Evolutionary conservation across 1,140 invertebrate species (phyloP).

Genomic region (Periplaneta americana): DNA sequence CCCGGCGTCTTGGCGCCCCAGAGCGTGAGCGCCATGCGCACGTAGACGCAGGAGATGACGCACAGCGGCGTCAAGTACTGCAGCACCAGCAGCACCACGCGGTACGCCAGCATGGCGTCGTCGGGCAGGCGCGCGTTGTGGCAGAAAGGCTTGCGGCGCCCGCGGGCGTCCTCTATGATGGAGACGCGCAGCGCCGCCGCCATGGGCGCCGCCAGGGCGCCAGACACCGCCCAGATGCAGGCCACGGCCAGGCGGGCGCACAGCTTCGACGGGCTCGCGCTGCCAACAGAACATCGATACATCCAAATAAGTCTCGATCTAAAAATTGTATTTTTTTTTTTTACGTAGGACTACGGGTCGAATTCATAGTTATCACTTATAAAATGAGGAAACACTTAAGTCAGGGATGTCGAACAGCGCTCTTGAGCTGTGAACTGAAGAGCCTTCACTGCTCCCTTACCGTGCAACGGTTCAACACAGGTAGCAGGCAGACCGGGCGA

Average conservation of each 20-base stretch:
- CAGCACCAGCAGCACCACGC: slow-evolving; percentile 46
- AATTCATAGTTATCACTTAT: no score
- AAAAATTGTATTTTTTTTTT: no score
- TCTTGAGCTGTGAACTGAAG: no score
- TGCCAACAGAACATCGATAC: no score
- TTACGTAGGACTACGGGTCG: no score
- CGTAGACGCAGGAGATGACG: slow-evolving; percentile 73
- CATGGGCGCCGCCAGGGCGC: slow-evolving; percentile 57
- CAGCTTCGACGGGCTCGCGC: slow-evolving; percentile 60
- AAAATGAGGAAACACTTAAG: no score
- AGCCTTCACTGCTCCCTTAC: no score
- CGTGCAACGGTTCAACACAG: no score
- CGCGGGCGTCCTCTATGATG: background rate
- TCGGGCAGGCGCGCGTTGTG: slow-evolving; percentile 46
- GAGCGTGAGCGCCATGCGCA: slow-evolving; percentile 66
- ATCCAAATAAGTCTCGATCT: no score
- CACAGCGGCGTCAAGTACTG: slow-evolving; percentile 73
- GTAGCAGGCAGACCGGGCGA: no score
- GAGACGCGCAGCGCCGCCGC: slow-evolving; percentile 55
- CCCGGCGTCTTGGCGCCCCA: slow-evolving; percentile 72
- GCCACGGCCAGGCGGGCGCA: slow-evolving; percentile 61
- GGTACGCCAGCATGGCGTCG: slow-evolving; percentile 47
- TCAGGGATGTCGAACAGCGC: no score
- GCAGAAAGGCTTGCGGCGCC: slow-evolving; percentile 48
- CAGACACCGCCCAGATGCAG: slow-evolving; percentile 59